Conservation (phyloP, 1,140 invertebrate genomes). For the Harlomillsia oculata region DNA sequence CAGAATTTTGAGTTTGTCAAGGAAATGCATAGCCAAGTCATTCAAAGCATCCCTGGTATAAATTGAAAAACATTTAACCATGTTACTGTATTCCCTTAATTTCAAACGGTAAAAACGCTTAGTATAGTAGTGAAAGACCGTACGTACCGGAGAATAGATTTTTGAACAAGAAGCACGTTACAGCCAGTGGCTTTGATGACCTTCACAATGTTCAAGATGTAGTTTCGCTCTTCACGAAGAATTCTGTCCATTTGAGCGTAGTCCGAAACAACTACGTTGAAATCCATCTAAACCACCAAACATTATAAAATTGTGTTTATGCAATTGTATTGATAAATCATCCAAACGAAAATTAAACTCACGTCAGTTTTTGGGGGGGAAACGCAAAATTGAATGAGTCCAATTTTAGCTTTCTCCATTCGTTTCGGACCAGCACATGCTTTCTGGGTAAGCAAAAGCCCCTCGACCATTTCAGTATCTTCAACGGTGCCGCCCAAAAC, state of each 20-base stretch:
- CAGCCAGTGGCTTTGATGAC: constrained; percentile 98
- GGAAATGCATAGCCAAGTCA: constrained; percentile 93
- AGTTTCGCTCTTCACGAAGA: constrained; percentile 93
- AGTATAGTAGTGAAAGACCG: no score
- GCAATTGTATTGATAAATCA: background rate
- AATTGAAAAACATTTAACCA: no score
- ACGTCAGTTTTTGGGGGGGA: constrained; percentile 99
- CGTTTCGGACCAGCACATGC: constrained; percentile 80
- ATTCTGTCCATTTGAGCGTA: constrained; percentile 99
- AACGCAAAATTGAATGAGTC: constrained; percentile 98
- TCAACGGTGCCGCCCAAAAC: constrained; percentile 96
- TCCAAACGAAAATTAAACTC: constrained; percentile 40
- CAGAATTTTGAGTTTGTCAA: constrained; percentile 99
- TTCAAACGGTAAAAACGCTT: background rate
- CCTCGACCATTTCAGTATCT: constrained; percentile 92
- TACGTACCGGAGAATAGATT: constrained; percentile 82
- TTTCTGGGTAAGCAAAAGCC: constrained; percentile 86
- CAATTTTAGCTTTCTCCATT: constrained; percentile 97
- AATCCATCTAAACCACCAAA: constrained; percentile 75
- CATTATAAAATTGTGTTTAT: background rate
- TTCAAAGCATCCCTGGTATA: constrained; percentile 76
- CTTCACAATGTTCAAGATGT: constrained; percentile 97
- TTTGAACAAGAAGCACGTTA: constrained; percentile 95
- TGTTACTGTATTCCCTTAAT: no score
- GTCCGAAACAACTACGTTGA: constrained; percentile 94